Evolutionary conservation across 2,888 invertebrate species (phyloP).

Genomic region (Bimastos eiseni): DNA sequence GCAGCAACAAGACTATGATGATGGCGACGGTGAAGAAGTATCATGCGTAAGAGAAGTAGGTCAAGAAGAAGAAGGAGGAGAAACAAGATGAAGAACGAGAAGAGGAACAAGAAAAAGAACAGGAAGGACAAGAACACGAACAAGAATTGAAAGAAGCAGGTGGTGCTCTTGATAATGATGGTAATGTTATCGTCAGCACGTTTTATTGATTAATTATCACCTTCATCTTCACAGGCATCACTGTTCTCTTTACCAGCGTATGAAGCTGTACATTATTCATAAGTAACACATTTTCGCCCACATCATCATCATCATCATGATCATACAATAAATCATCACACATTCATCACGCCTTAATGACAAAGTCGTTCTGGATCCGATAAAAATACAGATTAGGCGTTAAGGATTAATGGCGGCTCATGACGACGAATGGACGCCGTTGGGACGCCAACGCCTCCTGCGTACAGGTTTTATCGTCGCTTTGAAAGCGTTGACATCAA

Average conservation of each 20-base stretch:
- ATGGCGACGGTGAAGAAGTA: no score
- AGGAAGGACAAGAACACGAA: no score
- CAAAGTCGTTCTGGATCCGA: background rate
- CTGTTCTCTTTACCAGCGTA: background rate
- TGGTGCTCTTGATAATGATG: background rate
- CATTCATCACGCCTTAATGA: background rate
- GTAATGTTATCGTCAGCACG: background rate
- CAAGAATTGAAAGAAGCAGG: no score
- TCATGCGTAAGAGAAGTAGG: no score
- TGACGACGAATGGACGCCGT: background rate
- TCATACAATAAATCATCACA: no score
- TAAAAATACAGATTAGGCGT: background rate
- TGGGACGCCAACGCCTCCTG: background rate
- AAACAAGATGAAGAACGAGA: no score
- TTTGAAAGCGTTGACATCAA: background rate
- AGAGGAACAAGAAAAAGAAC: no score
- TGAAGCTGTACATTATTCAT: no score
- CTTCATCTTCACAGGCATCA: background rate
- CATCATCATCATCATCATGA: background rate
- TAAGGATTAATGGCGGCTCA: background rate
- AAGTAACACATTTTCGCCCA: background rate
- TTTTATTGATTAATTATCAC: background rate
- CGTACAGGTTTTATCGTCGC: background rate
- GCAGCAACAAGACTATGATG: no score
- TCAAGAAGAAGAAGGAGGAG: no score